phyloP scores from a whole-genome alignment of 2,797 vertebrate genomes.

The Pantherophis alleghaniensis region DNA sequence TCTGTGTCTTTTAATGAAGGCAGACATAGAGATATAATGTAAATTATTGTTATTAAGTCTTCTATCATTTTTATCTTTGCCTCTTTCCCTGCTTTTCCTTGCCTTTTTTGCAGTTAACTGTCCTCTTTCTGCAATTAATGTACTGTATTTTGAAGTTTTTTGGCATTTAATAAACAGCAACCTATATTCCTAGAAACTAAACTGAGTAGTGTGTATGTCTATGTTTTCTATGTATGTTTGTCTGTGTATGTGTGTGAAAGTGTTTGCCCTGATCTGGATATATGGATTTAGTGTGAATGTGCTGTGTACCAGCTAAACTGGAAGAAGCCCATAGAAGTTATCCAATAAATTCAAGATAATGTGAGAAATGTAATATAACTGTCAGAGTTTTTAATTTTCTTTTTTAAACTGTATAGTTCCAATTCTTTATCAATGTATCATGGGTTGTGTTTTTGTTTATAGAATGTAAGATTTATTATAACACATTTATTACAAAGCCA shows the following conservation, averaged over 20 bases:
- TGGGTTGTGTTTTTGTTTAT: background rate
- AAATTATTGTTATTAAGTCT: background rate
- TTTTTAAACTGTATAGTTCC: background rate
- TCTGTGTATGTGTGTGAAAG: background rate
- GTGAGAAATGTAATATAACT: background rate
- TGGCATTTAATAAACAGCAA: background rate
- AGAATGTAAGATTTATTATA: background rate
- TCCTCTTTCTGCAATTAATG: background rate
- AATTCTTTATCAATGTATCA: background rate
- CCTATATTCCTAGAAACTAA: background rate
- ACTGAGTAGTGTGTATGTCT: background rate
- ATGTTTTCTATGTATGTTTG: background rate
- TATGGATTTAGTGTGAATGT: background rate
- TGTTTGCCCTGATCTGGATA: background rate
- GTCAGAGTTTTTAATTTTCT: background rate
- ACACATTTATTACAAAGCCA: background rate
- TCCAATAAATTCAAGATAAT: background rate
- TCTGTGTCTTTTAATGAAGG: background rate
- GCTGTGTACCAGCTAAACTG: background rate
- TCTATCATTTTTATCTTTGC: background rate
- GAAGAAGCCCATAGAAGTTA: background rate
- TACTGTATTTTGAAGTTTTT: background rate
- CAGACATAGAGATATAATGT: background rate
- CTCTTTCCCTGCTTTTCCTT: background rate
- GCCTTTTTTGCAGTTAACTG: background rate